Conservation (phyloP, 2,113 vertebrate genomes). For the Crotalus tigris region DNA sequence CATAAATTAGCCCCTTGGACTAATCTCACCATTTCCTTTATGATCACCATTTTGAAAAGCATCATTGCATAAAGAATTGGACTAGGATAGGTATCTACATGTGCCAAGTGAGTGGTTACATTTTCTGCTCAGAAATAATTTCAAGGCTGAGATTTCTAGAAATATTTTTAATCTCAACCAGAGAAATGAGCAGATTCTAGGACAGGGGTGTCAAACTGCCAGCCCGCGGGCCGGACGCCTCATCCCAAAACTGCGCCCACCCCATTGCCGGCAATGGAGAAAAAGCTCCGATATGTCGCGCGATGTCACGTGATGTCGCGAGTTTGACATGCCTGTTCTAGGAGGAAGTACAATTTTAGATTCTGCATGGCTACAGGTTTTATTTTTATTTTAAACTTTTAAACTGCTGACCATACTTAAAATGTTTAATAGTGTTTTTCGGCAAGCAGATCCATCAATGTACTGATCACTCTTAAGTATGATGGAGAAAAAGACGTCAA, state of each 20-base stretch:
- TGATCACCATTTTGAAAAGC: not conserved
- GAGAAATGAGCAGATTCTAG: not conserved
- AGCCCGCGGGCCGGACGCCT: no score
- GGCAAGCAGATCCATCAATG: no score
- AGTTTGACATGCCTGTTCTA: not conserved
- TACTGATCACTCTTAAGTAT: not conserved
- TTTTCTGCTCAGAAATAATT: not conserved
- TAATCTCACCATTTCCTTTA: not conserved
- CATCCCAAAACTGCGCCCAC: no score
- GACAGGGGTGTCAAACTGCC: not conserved
- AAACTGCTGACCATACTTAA: not conserved
- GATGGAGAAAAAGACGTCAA: no score
- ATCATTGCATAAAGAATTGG: not conserved
- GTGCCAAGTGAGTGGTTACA: not conserved
- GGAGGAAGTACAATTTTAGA: not conserved
- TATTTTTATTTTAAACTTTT: not conserved
- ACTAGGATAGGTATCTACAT: not conserved
- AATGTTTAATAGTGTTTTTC: not conserved
- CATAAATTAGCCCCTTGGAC: not conserved
- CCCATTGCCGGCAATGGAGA: no score
- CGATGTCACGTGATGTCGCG: no score
- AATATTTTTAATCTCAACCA: not conserved
- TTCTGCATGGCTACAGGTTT: not conserved
- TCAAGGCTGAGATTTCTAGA: not conserved
- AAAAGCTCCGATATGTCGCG: accelerated